Percentiles rank a stretch among this genome's conserved stretches.
Evolutionary conservation across 2,797 vertebrate genomes (phyloP).

Genomic region (Caiman crocodilus): DNA sequence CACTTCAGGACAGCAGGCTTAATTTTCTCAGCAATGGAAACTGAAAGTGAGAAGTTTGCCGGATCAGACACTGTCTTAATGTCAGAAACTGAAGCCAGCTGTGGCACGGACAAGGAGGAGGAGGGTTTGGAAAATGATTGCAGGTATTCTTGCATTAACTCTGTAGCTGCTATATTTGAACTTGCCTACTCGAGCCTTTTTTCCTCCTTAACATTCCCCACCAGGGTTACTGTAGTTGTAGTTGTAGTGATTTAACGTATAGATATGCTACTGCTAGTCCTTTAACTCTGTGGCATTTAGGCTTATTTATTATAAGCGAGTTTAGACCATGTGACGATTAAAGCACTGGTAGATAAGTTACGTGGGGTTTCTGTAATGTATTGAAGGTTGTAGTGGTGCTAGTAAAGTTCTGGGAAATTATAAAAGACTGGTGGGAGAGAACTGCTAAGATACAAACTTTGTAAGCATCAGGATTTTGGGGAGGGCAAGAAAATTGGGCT

Average conservation of each 20-base stretch:
- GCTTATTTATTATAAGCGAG: background rate
- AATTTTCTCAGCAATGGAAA: background rate
- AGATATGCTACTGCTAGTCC: background rate
- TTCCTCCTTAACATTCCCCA: rapidly evolving
- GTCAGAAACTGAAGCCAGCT: background rate
- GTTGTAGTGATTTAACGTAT: background rate
- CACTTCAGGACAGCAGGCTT: slow-evolving; percentile 27
- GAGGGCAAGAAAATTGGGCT: background rate
- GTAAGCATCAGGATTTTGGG: background rate
- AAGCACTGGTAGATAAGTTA: background rate
- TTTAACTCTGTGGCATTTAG: background rate
- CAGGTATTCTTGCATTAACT: background rate
- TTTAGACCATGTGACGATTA: background rate
- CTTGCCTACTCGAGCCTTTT: background rate
- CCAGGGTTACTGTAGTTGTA: rapidly evolving
- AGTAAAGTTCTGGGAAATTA: background rate
- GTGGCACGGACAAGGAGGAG: background rate
- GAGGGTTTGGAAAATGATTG: background rate
- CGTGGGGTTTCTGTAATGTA: background rate
- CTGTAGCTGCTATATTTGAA: background rate
- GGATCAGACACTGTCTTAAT: slow-evolving; percentile 39
- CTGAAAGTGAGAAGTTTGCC: slow-evolving; percentile 37
- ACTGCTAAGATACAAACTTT: background rate
- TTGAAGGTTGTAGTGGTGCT: background rate
- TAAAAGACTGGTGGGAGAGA: background rate